Evolutionary conservation across 2,113 vertebrate genomes (phyloP).

Genomic region (Psilopogon haemacephalus): DNA sequence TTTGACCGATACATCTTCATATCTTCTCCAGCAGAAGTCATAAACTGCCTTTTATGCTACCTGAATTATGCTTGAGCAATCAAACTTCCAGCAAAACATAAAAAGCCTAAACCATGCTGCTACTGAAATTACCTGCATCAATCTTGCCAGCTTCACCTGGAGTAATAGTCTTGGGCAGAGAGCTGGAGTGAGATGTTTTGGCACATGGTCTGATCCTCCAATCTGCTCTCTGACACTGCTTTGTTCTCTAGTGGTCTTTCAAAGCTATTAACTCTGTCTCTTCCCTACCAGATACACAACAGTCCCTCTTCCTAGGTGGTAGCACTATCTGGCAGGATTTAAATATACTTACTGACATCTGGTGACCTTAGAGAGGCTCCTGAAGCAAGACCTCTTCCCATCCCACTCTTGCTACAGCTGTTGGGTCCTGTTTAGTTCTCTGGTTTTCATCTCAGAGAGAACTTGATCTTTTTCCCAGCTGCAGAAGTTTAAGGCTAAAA

Average conservation of each 20-base stretch:
- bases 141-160: not conserved
- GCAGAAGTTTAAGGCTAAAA: not conserved
- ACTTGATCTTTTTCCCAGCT: conserved; percentile 34
- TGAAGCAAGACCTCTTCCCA: not conserved
- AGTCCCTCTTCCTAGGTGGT: not conserved
- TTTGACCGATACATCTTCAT: not conserved
- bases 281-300: not conserved
- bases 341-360: not conserved
- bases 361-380: not conserved
- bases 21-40: not conserved
- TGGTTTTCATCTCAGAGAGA: conserved; percentile 16
- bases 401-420: not conserved
- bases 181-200: not conserved
- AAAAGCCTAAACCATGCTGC: not conserved
- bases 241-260: not conserved
- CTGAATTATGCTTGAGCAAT: not conserved
- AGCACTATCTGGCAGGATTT: conserved; percentile 23
- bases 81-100: not conserved
- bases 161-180: not conserved
- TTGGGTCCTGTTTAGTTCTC: not conserved
- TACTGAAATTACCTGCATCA: not conserved
- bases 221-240: not conserved
- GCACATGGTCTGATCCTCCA: not conserved
- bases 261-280: not conserved
- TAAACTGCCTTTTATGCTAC: not conserved